phyloP scores from a whole-genome alignment of 2,888 invertebrate species.

The Plutella xylostella region DNA sequence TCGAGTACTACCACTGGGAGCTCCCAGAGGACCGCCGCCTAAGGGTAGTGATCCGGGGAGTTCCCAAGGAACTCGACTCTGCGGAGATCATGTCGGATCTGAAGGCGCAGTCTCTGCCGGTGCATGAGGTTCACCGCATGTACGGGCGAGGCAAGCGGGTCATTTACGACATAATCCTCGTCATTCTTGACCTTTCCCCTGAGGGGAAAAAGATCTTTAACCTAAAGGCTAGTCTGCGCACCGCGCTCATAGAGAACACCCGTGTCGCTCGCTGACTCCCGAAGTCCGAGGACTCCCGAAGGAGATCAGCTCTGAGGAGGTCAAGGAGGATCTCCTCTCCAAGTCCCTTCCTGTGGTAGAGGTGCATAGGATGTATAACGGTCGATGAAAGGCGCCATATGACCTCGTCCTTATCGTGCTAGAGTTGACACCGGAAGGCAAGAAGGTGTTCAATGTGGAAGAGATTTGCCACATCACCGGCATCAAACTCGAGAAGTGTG shows the following conservation, averaged over 20 bases:
- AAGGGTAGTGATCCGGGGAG: not conserved
- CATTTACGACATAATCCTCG: no score
- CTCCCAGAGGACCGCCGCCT: not conserved
- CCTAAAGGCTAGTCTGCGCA: no score
- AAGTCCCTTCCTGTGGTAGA: not conserved
- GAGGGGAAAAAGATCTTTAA: no score
- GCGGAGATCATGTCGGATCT: no score
- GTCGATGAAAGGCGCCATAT: not conserved
- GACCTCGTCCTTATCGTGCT: not conserved
- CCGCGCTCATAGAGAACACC: no score
- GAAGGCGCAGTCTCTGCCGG: no score
- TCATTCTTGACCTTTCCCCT: no score
- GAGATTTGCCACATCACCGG: not conserved
- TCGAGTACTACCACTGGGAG: not conserved
- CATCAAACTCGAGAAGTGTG: constrained; percentile 4
- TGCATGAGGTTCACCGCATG: no score
- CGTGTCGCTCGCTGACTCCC: no score
- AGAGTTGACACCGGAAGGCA: not conserved
- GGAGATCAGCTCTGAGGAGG: not conserved
- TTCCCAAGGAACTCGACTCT: no score
- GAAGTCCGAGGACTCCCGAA: not conserved
- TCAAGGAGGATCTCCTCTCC: not conserved
- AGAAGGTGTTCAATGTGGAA: not conserved
- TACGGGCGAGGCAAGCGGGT: no score
- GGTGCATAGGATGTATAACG: not conserved